These are phyloP conservation scores for Periphyllus acericola DNA, from an alignment of 2,888 invertebrate species.

Conservation along the genomic window DNA sequence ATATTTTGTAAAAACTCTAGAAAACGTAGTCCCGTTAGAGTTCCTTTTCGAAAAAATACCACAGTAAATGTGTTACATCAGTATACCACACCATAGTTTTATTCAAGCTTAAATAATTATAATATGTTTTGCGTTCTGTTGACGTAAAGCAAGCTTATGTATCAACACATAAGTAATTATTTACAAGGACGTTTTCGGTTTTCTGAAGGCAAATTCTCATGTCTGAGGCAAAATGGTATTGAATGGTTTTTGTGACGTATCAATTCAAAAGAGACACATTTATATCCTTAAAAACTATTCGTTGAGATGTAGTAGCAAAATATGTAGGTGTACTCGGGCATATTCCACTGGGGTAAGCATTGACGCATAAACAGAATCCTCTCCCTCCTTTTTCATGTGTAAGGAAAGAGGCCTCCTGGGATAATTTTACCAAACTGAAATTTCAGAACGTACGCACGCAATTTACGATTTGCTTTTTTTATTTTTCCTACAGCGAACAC, in stretches of 20 bases:
- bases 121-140: not conserved
- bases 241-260: not conserved
- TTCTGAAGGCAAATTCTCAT: no score
- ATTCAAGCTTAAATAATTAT: no score
- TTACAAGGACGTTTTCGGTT: not conserved
- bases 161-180: not conserved
- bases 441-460: not conserved
- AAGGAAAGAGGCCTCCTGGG: constrained; percentile 5
- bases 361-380: not conserved
- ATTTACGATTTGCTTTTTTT: constrained; percentile 10
- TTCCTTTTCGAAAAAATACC: no score
- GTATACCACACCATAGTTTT: no score
- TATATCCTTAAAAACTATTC: not conserved
- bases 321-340: not conserved
- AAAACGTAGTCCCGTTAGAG: no score
- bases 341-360: not conserved
- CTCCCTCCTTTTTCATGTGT: not conserved
- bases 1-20: no score
- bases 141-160: not conserved
- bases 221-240: not conserved
- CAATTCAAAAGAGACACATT: constrained; percentile 8
- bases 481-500: not conserved
- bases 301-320: not conserved
- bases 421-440: constrained; percentile 35
- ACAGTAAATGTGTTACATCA: no score